phyloP scores from a whole-genome alignment of 2,888 invertebrate genomes.

The Drosophila prostipennis region DNA sequence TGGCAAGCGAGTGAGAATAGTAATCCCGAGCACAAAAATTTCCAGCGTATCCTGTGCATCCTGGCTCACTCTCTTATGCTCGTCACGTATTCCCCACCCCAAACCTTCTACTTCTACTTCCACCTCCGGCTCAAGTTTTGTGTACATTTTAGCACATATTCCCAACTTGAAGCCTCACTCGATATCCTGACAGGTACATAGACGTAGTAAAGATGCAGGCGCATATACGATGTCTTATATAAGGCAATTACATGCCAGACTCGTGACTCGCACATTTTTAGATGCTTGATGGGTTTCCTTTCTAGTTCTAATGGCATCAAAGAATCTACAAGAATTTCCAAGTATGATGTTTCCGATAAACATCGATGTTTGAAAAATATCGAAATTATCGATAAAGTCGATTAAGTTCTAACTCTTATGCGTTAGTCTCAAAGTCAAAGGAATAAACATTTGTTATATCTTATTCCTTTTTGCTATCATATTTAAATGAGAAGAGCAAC shows the following conservation, averaged over 20 bases:
- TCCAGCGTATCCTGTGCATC: constrained; percentile 22
- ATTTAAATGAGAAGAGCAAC: too few relatives aligned
- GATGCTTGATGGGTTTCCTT: neutral
- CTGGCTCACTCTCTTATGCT: constrained; percentile 54
- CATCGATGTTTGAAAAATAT: too few relatives aligned
- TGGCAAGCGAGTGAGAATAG: constrained; percentile 36
- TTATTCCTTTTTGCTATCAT: too few relatives aligned
- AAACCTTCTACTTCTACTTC: neutral
- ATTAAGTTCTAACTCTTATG: too few relatives aligned
- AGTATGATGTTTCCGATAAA: too few relatives aligned
- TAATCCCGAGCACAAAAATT: constrained; percentile 55
- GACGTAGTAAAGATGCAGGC: neutral
- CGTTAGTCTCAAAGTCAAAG: too few relatives aligned
- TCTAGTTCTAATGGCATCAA: neutral
- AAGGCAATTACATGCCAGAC: constrained; percentile 20
- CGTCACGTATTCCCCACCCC: constrained; percentile 59
- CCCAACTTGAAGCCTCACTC: constrained; percentile 46
- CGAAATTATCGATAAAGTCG: too few relatives aligned
- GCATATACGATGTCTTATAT: constrained; percentile 10
- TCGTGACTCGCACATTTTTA: constrained; percentile 24
- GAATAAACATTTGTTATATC: too few relatives aligned
- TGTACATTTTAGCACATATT: constrained; percentile 73
- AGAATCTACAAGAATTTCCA: neutral
- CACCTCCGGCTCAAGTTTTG: constrained; percentile 51
- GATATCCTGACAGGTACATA: constrained; percentile 28